Percentiles rank a stretch among this genome's conserved stretches.
Evolutionary conservation across 2,797 vertebrate species (phyloP).

Genomic region (Pangasius sanitwongsei): DNA sequence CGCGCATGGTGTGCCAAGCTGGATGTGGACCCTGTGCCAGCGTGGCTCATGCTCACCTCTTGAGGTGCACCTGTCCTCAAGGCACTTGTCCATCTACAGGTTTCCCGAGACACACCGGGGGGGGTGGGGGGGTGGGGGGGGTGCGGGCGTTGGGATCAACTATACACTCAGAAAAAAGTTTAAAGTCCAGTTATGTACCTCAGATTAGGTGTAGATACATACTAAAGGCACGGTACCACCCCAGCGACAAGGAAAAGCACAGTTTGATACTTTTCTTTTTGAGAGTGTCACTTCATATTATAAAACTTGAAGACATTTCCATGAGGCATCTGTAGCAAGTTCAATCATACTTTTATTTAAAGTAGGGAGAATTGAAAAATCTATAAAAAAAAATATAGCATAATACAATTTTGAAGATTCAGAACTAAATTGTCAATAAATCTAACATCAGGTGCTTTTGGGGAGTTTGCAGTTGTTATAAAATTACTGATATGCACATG

Average conservation of each 20-base stretch:
- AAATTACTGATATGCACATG: background rate
- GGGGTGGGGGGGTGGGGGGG: no score
- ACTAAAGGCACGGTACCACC: background rate
- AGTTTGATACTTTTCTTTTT: background rate
- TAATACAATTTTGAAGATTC: background rate
- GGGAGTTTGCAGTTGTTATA: background rate
- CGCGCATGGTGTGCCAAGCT: constrained; percentile 30
- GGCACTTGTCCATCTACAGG: constrained; percentile 27
- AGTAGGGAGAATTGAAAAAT: background rate
- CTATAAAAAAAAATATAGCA: background rate
- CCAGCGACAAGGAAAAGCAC: background rate
- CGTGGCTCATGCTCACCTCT: constrained; percentile 44
- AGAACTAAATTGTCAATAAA: background rate
- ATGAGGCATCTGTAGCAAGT: background rate
- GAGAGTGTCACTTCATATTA: background rate
- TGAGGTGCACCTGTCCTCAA: constrained; percentile 46
- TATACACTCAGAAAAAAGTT: background rate
- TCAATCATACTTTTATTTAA: background rate
- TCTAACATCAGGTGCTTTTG: background rate
- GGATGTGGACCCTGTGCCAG: constrained; percentile 42
- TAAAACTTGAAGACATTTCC: background rate
- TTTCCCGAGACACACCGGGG: background rate
- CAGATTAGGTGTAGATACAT: background rate
- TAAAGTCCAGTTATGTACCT: background rate
- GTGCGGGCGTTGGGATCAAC: no score